phyloP scores from a whole-genome alignment of 2,797 vertebrate genomes.

The Amblyopsis hoosieri region DNA sequence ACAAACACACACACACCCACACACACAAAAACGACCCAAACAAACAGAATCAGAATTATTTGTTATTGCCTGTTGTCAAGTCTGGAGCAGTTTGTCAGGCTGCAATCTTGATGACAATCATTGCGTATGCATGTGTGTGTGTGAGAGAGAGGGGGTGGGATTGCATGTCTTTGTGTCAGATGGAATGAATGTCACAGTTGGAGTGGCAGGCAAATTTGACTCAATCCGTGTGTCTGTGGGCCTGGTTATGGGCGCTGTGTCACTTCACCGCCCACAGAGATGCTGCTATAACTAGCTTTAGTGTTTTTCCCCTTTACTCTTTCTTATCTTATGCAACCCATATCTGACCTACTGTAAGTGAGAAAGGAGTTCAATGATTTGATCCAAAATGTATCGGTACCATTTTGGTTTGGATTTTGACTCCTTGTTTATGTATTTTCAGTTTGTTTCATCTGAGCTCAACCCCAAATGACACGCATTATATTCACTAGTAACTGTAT shows the following conservation, averaged over 20 bases:
- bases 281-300: constrained; percentile 62
- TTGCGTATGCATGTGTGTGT: constrained; percentile 26
- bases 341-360: too few species aligned
- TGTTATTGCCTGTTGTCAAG: constrained; percentile 19
- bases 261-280: constrained; percentile 63
- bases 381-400: too few species aligned
- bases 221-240: constrained; percentile 63
- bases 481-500: too few species aligned
- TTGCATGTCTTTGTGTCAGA: constrained; percentile 46
- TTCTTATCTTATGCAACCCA: constrained; percentile 44
- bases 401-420: too few species aligned
- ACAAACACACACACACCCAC: too few species aligned
- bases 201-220: constrained; percentile 55
- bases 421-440: too few species aligned
- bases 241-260: constrained; percentile 63
- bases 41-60: constrained; percentile 30
- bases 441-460: too few species aligned
- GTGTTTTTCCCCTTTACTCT: constrained; percentile 23
- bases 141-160: neutral
- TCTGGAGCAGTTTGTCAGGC: constrained; percentile 30
- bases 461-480: too few species aligned
- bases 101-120: neutral
- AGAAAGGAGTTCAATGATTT: too few species aligned
- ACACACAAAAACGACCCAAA: neutral
- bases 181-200: constrained; percentile 59